Base-by-base conservation (phyloP, 1,140 invertebrate species). In the Bombus affinis region DNA sequence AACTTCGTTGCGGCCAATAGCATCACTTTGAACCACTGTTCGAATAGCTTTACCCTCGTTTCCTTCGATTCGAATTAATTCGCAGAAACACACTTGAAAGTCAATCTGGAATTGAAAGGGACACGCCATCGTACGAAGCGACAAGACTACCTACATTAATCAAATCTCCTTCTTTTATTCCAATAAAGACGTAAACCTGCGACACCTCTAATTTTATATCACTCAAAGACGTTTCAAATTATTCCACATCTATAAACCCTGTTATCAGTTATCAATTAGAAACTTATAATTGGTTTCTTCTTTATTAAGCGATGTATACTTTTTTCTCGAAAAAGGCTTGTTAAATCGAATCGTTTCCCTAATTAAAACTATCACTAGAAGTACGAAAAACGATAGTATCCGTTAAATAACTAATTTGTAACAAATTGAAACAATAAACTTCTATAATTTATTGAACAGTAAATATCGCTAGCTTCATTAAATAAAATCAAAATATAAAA, bases 1-100 rank as follows among this genome's bases (percentile, higher is more conserved):
- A 77, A 75, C 44, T 76, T 59, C 15, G 74, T 39, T 18, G 35
- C 74, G 22, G 35, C 47, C 10, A 35, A 28, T 76, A 59, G 53
- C 74, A n/a, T 76, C 47, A 9, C 13, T 76, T 22, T 9, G 15
- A 73, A 22, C n/a, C 42, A 25, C 25, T 59, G 25, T 57, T 76
- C 35, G 53, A 76, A 76, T 18, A 18, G 35, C 35, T 76, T 28
- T 42, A 62, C 59, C n/a, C n/a, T 44, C 35, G 35, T 59, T 39
- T n/a, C 25, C 53, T 28, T 76, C 74, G 74, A 76, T 59, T 35
- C 42, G 74, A 59, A 76, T 76, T 59, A 76, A 76, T 25, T 59
- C 25, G 32, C 25, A 35, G 74, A 18, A 35, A 76, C 53, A 37
- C 13, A 59, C 28, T 32, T 59, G 25, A 25, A 76, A 25, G 32